Evolutionary conservation across 2,888 invertebrate genomes (phyloP).

Genomic region (Acleris laterana): DNA sequence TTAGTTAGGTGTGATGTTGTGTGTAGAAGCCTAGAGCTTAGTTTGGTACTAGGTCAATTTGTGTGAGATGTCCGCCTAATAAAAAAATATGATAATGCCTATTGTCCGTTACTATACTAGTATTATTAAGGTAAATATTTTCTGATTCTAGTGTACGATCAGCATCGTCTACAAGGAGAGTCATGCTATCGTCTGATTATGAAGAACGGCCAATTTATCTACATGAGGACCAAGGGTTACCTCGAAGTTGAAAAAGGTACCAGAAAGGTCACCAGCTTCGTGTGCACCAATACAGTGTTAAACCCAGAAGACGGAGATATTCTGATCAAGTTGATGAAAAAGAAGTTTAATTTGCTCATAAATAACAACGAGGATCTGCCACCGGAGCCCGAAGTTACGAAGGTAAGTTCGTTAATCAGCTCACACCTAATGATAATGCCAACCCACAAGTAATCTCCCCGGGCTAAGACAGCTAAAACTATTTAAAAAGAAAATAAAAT

Average conservation of each 20-base stretch:
- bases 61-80: too few relatives aligned
- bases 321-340: conserved; percentile 89
- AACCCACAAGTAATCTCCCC: too few relatives aligned
- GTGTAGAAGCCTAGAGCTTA: too few relatives aligned
- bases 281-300: conserved; percentile 92
- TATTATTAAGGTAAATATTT: neutral
- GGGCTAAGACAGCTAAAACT: too few relatives aligned
- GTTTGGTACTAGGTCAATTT: too few relatives aligned
- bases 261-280: conserved; percentile 90
- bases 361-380: conserved; percentile 47
- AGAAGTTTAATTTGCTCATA: conserved; percentile 86
- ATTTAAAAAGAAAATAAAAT: too few relatives aligned
- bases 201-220: conserved; percentile 91
- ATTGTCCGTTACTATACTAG: too few relatives aligned
- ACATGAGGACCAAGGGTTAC: conserved; percentile 91
- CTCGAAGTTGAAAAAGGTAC: conserved; percentile 90
- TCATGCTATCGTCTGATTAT: conserved; percentile 93
- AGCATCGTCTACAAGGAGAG: conserved; percentile 89
- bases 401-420: conserved; percentile 44
- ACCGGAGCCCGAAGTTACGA: conserved; percentile 46
- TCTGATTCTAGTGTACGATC: conserved; percentile 87
- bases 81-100: too few relatives aligned
- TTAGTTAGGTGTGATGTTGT: too few relatives aligned
- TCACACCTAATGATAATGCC: too few relatives aligned
- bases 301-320: conserved; percentile 88